phyloP scores from a whole-genome alignment of 2,797 vertebrate genomes.

The Centroberyx gerrardi region DNA sequence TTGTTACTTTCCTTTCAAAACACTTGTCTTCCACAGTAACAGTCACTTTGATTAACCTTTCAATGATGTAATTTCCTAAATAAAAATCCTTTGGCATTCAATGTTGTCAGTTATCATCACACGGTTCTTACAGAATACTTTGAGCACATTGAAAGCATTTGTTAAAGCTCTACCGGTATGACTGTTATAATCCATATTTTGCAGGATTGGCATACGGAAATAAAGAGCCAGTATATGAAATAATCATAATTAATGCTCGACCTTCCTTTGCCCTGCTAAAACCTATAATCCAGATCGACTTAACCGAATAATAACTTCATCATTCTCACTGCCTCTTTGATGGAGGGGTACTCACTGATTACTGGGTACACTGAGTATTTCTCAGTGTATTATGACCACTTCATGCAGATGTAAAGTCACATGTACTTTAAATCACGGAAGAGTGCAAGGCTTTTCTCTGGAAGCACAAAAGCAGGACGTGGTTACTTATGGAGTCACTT shows the following conservation, averaged over 20 bases:
- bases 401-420: slow-evolving; percentile 58
- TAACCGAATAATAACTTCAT: slow-evolving; percentile 73
- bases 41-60: background rate
- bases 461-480: slow-evolving; percentile 21
- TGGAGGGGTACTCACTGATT: background rate
- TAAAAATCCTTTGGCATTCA: too few species aligned
- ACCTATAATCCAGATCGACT: slow-evolving; percentile 79
- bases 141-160: slow-evolving; percentile 13
- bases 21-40: background rate
- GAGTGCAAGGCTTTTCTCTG: slow-evolving; percentile 20
- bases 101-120: background rate
- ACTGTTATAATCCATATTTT: slow-evolving; percentile 72
- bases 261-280: slow-evolving; percentile 73
- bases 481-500: slow-evolving; percentile 29
- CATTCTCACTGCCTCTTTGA: slow-evolving; percentile 46
- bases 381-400: slow-evolving; percentile 52
- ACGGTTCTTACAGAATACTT: background rate
- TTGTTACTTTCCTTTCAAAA: slow-evolving; percentile 7
- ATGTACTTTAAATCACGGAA: slow-evolving; percentile 32
- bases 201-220: slow-evolving; percentile 62
- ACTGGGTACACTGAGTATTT: background rate
- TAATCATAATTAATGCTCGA: slow-evolving; percentile 75
- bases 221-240: slow-evolving; percentile 72
- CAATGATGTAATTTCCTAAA: background rate
- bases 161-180: slow-evolving; percentile 49